Conservation (phyloP, 1,140 invertebrate genomes). For the Aphaenogaster ashmeadi region DNA sequence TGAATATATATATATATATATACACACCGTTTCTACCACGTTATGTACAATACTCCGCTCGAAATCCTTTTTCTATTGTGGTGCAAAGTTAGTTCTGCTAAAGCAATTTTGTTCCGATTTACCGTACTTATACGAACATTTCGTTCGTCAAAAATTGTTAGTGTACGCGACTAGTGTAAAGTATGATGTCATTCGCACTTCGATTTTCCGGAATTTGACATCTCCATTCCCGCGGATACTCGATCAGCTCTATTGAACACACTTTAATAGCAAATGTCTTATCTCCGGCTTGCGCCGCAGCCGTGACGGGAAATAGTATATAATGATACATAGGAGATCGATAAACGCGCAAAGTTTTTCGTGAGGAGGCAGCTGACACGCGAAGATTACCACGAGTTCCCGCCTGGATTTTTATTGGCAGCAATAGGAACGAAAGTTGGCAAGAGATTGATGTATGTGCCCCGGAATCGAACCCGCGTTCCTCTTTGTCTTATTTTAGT, state of each 20-base stretch:
- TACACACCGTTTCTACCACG: not conserved
- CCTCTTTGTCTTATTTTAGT: constrained; percentile 33
- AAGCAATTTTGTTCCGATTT: not conserved
- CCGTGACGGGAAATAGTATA: constrained; percentile 49
- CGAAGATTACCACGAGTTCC: constrained; percentile 60
- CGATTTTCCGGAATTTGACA: constrained; percentile 3
- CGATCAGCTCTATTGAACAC: constrained; percentile 45
- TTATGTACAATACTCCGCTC: not conserved
- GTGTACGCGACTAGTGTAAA: not conserved
- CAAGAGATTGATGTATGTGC: constrained; percentile 65
- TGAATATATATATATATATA: constrained; percentile 9
- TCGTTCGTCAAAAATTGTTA: not conserved
- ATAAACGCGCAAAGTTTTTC: constrained; percentile 64
- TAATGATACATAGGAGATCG: constrained; percentile 63
- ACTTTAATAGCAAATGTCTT: constrained; percentile 44
- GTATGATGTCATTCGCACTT: not conserved
- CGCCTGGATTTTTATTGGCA: constrained; percentile 65
- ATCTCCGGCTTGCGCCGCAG: constrained; percentile 16
- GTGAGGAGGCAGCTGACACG: constrained; percentile 56
- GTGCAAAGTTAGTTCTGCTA: constrained; percentile 2
- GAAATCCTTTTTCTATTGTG: not conserved
- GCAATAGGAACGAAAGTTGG: constrained; percentile 54
- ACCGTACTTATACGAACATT: not conserved
- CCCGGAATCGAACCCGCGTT: constrained; percentile 17
- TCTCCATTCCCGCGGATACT: constrained; percentile 9